Evolutionary conservation across 2,888 invertebrate genomes (phyloP).

Genomic region (Anoncus sp.): DNA sequence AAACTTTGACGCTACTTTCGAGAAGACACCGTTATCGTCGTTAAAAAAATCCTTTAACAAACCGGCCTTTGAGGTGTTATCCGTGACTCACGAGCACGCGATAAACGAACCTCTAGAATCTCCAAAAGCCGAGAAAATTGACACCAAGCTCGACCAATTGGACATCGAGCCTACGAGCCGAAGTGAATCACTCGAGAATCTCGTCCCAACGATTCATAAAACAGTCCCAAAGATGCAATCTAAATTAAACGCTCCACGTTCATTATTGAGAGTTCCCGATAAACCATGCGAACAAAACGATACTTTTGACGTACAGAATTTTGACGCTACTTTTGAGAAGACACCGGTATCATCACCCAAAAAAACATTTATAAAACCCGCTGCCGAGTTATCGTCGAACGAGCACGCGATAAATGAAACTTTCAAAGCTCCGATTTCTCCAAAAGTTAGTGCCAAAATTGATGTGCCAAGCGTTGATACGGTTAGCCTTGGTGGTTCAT

Average conservation of each 20-base stretch:
- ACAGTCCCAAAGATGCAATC: conserved; percentile 61
- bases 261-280: conserved; percentile 74
- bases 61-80: not conserved
- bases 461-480: conserved; percentile 9
- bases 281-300: conserved; percentile 17
- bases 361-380: not conserved
- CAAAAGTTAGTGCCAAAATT: conserved; percentile 16
- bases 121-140: conserved; percentile 25
- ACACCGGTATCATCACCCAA: conserved; percentile 9
- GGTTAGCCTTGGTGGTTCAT: conserved; percentile 47
- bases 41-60: not conserved
- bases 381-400: not conserved
- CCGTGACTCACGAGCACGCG: not conserved
- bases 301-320: conserved; percentile 11
- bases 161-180: conserved; percentile 14
- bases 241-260: conserved; percentile 70
- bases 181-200: conserved; percentile 54
- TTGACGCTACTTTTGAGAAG: conserved; percentile 50
- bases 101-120: not conserved
- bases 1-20: conserved; percentile 45
- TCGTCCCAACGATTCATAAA: conserved; percentile 65
- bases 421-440: conserved; percentile 31
- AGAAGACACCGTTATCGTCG: conserved; percentile 12
- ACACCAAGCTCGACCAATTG: not conserved
- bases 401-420: conserved; percentile 38